A percentile compares a stretch with the other conserved stretches of the same genome.
Evolutionary conservation across 2,797 vertebrate species (phyloP).

Genomic region (Forpus xanthops): DNA sequence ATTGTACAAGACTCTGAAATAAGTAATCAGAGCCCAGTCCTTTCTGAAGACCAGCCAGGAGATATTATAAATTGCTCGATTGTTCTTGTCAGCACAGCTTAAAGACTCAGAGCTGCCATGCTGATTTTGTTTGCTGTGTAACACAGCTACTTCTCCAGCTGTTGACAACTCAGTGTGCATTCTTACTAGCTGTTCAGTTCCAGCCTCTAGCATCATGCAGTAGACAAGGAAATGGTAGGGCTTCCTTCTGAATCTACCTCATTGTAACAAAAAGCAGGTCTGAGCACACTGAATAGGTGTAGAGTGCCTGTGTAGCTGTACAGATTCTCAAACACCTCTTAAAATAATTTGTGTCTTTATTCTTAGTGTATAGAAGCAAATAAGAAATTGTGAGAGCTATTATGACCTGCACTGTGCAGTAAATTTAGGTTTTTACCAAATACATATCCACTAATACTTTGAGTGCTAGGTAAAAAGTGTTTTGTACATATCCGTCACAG

Average conservation of each 20-base stretch:
- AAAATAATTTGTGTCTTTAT: not conserved
- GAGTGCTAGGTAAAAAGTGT: not conserved
- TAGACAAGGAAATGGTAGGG: not conserved
- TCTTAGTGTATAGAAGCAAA: not conserved
- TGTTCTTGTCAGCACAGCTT: constrained; percentile 46
- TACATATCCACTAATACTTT: not conserved
- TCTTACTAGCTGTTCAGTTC: constrained; percentile 15
- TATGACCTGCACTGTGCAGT: not conserved
- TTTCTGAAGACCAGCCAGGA: constrained; percentile 67
- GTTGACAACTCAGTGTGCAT: constrained; percentile 5
- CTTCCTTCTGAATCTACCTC: not conserved
- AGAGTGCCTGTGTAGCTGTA: not conserved
- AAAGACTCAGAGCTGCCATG: constrained; percentile 46
- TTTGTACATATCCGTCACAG: not conserved
- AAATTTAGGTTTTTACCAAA: not conserved
- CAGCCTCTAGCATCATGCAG: constrained; percentile 9
- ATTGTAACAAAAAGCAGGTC: not conserved
- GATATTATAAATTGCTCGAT: constrained; percentile 55
- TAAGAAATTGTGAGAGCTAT: not conserved
- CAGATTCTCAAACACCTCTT: not conserved
- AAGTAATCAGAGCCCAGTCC: constrained; percentile 59
- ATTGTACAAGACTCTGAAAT: constrained; percentile 73
- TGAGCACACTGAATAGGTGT: not conserved
- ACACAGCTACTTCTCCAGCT: not conserved
- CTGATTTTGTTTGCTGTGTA: constrained; percentile 31